These are phyloP conservation scores for Fragum sueziense DNA, from an alignment of 2,888 invertebrate species.

Conservation along the genomic window DNA sequence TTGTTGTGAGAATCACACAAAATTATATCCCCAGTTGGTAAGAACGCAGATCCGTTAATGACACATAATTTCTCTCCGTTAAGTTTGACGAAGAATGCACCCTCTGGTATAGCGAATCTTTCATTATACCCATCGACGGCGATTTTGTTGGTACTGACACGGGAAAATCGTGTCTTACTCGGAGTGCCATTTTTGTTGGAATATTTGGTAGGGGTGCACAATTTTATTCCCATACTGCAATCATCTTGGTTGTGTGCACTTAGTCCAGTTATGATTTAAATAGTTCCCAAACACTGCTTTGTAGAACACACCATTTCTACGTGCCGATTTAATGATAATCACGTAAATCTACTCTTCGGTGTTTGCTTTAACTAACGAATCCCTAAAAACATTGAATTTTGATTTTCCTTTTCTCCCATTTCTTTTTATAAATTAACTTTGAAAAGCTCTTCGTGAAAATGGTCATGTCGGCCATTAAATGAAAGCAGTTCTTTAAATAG, in stretches of 20 bases:
- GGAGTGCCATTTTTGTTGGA: slow-evolving; percentile 3
- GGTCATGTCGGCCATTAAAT: no score
- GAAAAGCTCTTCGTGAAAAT: no score
- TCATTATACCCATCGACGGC: slow-evolving; percentile 15
- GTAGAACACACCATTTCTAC: no score
- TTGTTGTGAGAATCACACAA: slow-evolving; percentile 47
- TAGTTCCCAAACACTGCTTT: no score
- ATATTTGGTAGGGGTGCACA: slow-evolving; percentile 6
- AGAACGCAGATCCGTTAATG: slow-evolving; percentile 52
- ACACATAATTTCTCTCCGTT: slow-evolving; percentile 45
- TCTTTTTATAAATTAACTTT: no score
- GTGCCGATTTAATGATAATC: no score
- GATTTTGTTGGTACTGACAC: background rate
- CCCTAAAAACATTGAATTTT: no score
- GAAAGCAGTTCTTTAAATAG: no score
- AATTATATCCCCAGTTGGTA: slow-evolving; percentile 55
- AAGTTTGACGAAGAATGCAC: slow-evolving; percentile 45
- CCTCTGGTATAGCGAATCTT: slow-evolving; percentile 52
- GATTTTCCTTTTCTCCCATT: no score
- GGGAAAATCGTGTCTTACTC: background rate
- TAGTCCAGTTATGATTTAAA: no score
- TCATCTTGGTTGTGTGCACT: background rate
- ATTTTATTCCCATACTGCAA: background rate
- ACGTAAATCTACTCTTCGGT: no score
- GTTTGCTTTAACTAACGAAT: no score